Conservation (phyloP, 1,140 invertebrate genomes). For the Rhizoglyphus robini region DNA sequence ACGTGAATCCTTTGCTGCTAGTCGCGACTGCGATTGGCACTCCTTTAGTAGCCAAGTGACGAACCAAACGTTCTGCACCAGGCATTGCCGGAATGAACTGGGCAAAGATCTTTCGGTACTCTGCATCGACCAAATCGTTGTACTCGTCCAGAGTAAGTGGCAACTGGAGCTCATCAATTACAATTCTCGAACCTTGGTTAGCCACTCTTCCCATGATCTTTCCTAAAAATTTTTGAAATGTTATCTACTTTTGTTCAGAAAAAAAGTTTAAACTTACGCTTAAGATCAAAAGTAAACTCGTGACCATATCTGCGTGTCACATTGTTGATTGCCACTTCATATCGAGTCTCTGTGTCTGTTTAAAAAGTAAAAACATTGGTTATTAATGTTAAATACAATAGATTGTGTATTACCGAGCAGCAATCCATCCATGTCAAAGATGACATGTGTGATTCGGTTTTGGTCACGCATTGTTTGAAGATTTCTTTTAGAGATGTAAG, state of each 20-base stretch:
- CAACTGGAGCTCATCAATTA: slow-evolving; percentile 9
- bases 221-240: slow-evolving; percentile 10
- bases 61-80: slow-evolving; percentile 20
- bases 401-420: slow-evolving; percentile 13
- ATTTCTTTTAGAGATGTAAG: too few relatives aligned
- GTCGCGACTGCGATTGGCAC: slow-evolving; percentile 23
- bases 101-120: slow-evolving; percentile 18
- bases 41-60: slow-evolving; percentile 13
- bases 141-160: slow-evolving; percentile 16
- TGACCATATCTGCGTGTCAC: slow-evolving; percentile 5
- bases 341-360: slow-evolving; percentile 9
- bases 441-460: slow-evolving; percentile 21
- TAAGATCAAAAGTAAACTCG: slow-evolving; percentile 15
- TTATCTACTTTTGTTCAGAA: too few relatives aligned
- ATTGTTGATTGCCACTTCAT: slow-evolving; percentile 1
- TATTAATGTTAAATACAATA: neutral
- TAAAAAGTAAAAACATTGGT: neutral
- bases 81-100: slow-evolving; percentile 22
- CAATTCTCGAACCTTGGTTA: neutral
- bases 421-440: slow-evolving; percentile 24
- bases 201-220: slow-evolving; percentile 8
- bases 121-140: neutral
- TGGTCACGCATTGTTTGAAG: too few relatives aligned
- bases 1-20: neutral
- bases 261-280: slow-evolving; percentile 14